Evolutionary conservation across 2,797 vertebrate genomes (phyloP).

Genomic region (Neosalanx taihuensis): DNA sequence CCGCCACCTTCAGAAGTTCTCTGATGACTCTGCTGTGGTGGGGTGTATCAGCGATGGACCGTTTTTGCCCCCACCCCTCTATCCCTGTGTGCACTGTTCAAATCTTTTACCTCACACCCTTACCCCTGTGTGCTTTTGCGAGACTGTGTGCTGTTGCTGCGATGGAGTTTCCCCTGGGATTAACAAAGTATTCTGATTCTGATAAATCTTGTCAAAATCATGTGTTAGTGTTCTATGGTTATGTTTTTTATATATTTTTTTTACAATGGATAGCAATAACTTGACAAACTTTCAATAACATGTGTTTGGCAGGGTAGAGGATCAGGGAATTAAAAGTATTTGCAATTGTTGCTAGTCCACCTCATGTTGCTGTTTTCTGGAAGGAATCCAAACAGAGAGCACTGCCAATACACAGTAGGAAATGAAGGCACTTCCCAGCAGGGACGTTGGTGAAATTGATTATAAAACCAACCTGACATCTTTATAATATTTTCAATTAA

Average conservation of each 20-base stretch:
- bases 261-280: constrained; percentile 15
- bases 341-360: constrained; percentile 30
- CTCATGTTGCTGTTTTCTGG: constrained; percentile 26
- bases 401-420: constrained; percentile 16
- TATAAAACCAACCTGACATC: constrained; percentile 25
- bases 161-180: too few species aligned
- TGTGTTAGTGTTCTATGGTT: neutral
- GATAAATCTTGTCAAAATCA: neutral
- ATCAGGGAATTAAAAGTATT: constrained; percentile 36
- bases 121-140: too few species aligned
- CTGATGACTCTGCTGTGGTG: too few species aligned
- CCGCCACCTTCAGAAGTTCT: too few species aligned
- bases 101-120: too few species aligned
- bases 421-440: constrained; percentile 19
- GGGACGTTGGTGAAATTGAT: constrained; percentile 26
- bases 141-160: too few species aligned
- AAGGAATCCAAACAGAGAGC: constrained; percentile 27
- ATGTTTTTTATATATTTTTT: neutral
- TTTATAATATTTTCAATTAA: constrained; percentile 28
- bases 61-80: too few species aligned
- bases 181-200: too few species aligned
- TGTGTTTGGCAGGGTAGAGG: constrained; percentile 36
- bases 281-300: constrained; percentile 37
- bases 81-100: too few species aligned
- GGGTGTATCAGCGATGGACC: too few species aligned